Evolutionary conservation across 2,888 invertebrate genomes (phyloP).

Genomic region (Apamea epomidion): DNA sequence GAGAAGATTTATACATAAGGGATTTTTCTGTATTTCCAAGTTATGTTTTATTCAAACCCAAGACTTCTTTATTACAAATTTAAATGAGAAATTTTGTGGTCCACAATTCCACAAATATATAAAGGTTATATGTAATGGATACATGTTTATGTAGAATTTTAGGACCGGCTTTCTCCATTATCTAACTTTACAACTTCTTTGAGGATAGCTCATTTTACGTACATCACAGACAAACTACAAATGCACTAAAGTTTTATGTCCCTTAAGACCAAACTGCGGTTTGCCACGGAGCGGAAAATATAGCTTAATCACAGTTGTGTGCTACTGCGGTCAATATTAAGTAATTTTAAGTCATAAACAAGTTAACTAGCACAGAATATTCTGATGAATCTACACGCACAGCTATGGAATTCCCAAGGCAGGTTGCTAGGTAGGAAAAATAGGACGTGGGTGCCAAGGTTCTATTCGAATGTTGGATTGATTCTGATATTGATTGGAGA

Average conservation of each 20-base stretch:
- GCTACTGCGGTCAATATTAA: slow-evolving; percentile 30
- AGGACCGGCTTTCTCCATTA: background rate
- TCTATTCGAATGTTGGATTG: slow-evolving; percentile 37
- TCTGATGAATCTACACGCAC: slow-evolving; percentile 39
- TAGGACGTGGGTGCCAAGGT: slow-evolving; percentile 56
- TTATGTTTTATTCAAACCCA: slow-evolving; percentile 33
- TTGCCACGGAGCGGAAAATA: slow-evolving; percentile 28
- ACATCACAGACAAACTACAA: slow-evolving; percentile 13
- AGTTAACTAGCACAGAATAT: slow-evolving; percentile 32
- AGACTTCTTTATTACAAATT: slow-evolving; percentile 11
- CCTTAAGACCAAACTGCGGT: slow-evolving; percentile 21
- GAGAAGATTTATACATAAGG: slow-evolving; percentile 1
- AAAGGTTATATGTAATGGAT: background rate
- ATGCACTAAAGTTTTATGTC: slow-evolving; percentile 30
- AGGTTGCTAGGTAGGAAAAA: slow-evolving; percentile 49
- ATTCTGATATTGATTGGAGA: slow-evolving; percentile 25
- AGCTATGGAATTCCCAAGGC: slow-evolving; percentile 54
- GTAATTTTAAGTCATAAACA: slow-evolving; percentile 16
- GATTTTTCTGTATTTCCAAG: slow-evolving; percentile 5
- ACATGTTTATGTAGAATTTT: slow-evolving; percentile 22
- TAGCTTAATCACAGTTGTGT: slow-evolving; percentile 10
- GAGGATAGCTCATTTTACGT: slow-evolving; percentile 6
- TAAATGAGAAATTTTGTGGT: slow-evolving; percentile 13
- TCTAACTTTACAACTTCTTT: slow-evolving; percentile 20
- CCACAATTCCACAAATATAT: background rate